These are phyloP conservation scores for Dryas iulia DNA, from an alignment of 1,140 invertebrate genomes.

Conservation along the genomic window DNA sequence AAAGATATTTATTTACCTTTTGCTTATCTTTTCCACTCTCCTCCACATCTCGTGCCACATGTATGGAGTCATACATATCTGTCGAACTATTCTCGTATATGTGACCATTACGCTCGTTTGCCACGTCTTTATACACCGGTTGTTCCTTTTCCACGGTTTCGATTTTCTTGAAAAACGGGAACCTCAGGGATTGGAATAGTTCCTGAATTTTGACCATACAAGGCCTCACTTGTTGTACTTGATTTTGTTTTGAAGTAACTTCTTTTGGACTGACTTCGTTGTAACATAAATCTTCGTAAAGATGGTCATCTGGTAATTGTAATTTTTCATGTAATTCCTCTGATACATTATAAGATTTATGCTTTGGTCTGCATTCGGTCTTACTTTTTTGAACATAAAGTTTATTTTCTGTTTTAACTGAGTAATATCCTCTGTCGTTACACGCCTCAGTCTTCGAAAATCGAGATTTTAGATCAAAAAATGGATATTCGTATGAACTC, in stretches of 20 bases:
- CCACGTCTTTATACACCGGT: neutral
- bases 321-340: slow-evolving; percentile 50
- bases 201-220: slow-evolving; percentile 67
- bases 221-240: slow-evolving; percentile 44
- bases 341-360: slow-evolving; percentile 51
- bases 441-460: slow-evolving; percentile 51
- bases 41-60: slow-evolving; percentile 39
- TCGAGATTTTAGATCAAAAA: slow-evolving; percentile 53
- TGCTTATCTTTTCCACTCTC: slow-evolving; percentile 33
- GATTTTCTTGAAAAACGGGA: slow-evolving; percentile 63
- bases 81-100: slow-evolving; percentile 60
- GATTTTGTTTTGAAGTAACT: slow-evolving; percentile 7
- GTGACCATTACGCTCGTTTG: slow-evolving; percentile 37
- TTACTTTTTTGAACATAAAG: slow-evolving; percentile 50
- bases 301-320: slow-evolving; percentile 59
- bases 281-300: slow-evolving; percentile 71
- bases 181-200: slow-evolving; percentile 61
- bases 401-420: slow-evolving; percentile 55
- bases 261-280: slow-evolving; percentile 46
- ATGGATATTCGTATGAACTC: slow-evolving; percentile 67
- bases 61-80: slow-evolving; percentile 66
- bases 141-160: slow-evolving; percentile 28
- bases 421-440: slow-evolving; percentile 66
- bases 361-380: slow-evolving; percentile 55
- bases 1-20: slow-evolving; percentile 33